Base-by-base conservation (phyloP, 2,797 vertebrate genomes). In the Pelobates cultripes region DNA sequence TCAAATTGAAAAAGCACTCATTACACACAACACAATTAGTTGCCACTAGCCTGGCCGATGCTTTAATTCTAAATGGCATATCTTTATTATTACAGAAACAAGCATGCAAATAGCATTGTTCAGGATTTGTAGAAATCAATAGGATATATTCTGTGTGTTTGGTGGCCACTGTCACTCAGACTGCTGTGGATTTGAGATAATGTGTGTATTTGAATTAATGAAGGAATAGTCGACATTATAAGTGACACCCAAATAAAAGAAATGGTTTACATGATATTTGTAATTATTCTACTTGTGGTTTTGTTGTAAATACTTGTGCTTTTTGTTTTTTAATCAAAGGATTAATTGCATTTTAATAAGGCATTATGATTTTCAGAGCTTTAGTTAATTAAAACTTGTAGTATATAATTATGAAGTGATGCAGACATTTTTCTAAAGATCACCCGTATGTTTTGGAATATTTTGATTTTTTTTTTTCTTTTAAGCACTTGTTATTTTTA, bases 61-160 rank as follows among this genome's bases (percentile, higher is more conserved):
- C 97, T 99, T 99, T 99, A 97, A 99, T 98, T 99, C 97, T 96
- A 95, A 97, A 97, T 96, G 94, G 95, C 98, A 98, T 99, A 99
- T 99, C 98, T 99, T 97, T 99, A 99, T 99, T 99, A 99, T 99
- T 97, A 98, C 97, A 99, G 98, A 99, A 99, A 99, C 97, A 99
- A 99, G 97, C 97, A 99, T 98, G 97, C 97, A 99, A 99, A 99
- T 98, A 96, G 96, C 95, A 99, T 99, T 99, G 98, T 99, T 97
- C 96, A 90, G 98, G 98, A 99, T 99, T 99, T 99, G 97, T 96
- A 96, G 97, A 98, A 99, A 99, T 99, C 98, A 99, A 99, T 99
- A 98, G 97, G 98, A 98, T 95, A 96, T 96, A 97, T 97, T 94
- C 94, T 95, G 94, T 96, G 95, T 97, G 96, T 97, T 99, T 96